Conservation (phyloP, 2,797 vertebrate species). For the Serranus cabrilla region DNA sequence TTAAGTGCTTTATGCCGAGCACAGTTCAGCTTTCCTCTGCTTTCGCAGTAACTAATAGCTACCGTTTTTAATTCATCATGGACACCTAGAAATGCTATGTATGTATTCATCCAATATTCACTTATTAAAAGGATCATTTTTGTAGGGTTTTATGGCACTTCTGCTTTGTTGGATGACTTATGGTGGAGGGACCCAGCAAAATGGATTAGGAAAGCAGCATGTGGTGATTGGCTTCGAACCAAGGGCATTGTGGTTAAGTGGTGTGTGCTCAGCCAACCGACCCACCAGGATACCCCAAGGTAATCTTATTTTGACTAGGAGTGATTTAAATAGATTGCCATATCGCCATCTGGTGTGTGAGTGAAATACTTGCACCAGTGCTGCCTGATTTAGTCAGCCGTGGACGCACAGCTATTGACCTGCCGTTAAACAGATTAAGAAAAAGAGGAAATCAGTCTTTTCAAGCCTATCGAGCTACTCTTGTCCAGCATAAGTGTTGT, state of each 20-base stretch:
- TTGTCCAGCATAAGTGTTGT: not conserved
- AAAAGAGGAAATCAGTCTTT: constrained; percentile 7
- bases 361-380: constrained; percentile 49
- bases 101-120: not conserved
- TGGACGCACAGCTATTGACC: constrained; percentile 12
- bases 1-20: constrained; percentile 45
- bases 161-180: constrained; percentile 25
- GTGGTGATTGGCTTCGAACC: constrained; percentile 53
- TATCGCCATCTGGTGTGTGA: constrained; percentile 77
- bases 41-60: constrained; percentile 47
- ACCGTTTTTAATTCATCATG: constrained; percentile 27
- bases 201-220: constrained; percentile 40
- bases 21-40: constrained; percentile 15
- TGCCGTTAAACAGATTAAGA: constrained; percentile 12
- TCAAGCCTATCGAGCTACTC: not conserved
- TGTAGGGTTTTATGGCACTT: not conserved
- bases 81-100: constrained; percentile 19
- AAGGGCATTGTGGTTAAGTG: constrained; percentile 61
- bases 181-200: constrained; percentile 19
- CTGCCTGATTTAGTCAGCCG: constrained; percentile 23
- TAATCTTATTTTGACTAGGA: constrained; percentile 48
- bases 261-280: constrained; percentile 39
- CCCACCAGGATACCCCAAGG: constrained; percentile 36
- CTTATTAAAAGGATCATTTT: constrained; percentile 16
- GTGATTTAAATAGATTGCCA: constrained; percentile 61